Evolutionary conservation across 2,797 vertebrate species (phyloP).

Genomic region (Buphagus erythrorhynchus): DNA sequence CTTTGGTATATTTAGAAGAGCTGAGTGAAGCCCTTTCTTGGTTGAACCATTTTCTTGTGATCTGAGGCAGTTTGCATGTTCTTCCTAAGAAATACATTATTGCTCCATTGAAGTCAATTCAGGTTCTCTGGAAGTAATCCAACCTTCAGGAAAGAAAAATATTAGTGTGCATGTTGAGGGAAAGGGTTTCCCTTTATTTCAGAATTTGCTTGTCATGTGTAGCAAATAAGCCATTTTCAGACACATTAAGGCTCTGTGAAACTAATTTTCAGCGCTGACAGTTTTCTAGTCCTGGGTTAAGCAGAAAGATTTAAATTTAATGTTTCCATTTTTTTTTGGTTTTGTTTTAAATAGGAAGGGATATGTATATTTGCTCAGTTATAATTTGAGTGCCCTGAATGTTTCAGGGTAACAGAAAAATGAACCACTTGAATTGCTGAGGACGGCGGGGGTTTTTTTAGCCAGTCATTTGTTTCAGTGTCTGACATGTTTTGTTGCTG

Average conservation of each 20-base stretch:
- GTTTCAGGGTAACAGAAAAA: not conserved
- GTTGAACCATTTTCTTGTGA: not conserved
- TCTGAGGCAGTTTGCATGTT: not conserved
- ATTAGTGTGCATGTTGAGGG: not conserved
- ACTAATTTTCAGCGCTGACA: conserved; percentile 35
- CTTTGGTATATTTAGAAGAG: conserved; percentile 1
- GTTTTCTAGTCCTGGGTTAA: conserved; percentile 21
- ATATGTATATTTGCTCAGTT: not conserved
- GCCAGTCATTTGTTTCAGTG: not conserved
- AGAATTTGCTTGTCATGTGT: conserved; percentile 18
- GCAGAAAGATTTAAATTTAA: not conserved
- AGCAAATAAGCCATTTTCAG: conserved; percentile 42
- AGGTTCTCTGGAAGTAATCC: conserved; percentile 52
- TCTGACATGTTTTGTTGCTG: not conserved
- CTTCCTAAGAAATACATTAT: not conserved
- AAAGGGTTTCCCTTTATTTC: conserved; percentile 40
- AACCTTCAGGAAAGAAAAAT: conserved; percentile 51
- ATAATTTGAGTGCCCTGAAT: not conserved
- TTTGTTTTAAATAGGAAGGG: not conserved
- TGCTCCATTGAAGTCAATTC: not conserved
- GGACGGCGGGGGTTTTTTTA: fast-evolving
- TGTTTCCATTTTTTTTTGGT: not conserved
- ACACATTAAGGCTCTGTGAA: conserved; percentile 7
- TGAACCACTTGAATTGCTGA: not conserved
- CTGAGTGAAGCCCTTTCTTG: not conserved